Conservation (phyloP, 2,797 vertebrate species). For the Cuniculus paca region DNA sequence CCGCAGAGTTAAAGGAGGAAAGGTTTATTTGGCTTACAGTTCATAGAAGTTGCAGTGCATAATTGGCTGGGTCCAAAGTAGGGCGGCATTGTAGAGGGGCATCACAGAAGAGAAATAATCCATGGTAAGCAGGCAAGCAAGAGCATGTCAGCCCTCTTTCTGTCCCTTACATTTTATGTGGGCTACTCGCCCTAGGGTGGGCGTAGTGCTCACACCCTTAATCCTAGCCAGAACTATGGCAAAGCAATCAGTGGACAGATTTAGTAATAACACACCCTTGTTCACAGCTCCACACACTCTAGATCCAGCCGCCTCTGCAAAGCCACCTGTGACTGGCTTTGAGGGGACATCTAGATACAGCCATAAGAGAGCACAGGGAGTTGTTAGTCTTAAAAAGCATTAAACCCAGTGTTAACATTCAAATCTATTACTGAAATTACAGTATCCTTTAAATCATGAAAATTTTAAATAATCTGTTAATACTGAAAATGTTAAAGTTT, state of each 20-base stretch:
- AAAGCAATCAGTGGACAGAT: neutral
- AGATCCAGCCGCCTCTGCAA: neutral
- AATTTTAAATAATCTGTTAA: neutral
- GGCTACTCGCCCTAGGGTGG: neutral
- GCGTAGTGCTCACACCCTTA: neutral
- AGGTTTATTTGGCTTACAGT: neutral
- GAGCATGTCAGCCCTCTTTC: neutral
- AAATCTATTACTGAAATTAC: neutral
- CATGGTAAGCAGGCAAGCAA: neutral
- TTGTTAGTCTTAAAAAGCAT: neutral
- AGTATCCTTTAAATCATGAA: neutral
- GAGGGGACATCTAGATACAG: neutral
- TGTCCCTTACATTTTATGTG: neutral
- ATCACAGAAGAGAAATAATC: neutral
- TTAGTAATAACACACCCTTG: neutral
- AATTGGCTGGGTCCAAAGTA: neutral
- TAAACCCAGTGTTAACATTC: neutral
- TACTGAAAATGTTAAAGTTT: neutral
- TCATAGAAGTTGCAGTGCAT: neutral
- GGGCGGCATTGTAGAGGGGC: neutral
- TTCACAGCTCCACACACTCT: neutral
- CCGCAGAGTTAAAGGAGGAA: neutral
- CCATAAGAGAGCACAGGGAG: neutral
- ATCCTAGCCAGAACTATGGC: neutral
- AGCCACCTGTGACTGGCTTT: neutral